Evolutionary conservation across 2,888 invertebrate species (phyloP), one percentile per base, ranked within the genome.

Genomic region (Zaprionus lineosus): DNA sequence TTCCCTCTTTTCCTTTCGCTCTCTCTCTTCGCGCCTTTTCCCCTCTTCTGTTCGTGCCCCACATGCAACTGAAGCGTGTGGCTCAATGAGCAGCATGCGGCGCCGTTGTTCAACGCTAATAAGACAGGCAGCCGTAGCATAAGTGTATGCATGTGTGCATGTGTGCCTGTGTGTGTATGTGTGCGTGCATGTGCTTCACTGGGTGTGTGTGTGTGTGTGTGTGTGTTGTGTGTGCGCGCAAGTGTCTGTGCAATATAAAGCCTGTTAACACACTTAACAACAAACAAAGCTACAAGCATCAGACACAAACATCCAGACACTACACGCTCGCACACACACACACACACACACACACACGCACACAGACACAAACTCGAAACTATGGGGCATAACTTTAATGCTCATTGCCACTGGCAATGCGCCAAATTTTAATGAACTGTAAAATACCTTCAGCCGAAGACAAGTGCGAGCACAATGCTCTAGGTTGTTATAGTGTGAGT

Each of bases 231-330:
- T 41, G 21, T 43, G 39, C 18, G 29, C 51, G 46, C 46, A 29
- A 50, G n/a, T n/a, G n/a, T n/a, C n/a, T 69, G 63, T 83, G 66
- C 58, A 73, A 69, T 63, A 83, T 78, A 85, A 78, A 61, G 81
- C 84, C 81, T 85, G 78, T 85, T 78, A 78, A 85, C 78, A 85
- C 81, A 72, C 81, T 84, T 79, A 85, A 84, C 84, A 72, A 79
- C 81, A 85, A 78, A 75, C 84, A 64, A 65, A 63, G 62, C 71
- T 51, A 62, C 69, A 59, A 60, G 56, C 70, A 62, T 47, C 57
- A 52, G 60, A 51, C 58, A 71, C 51, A 19, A 19, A 3, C 5
- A 19, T 19, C 40, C 66, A 81, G 73, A 81, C 67, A 60, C 9
- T 33, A 40, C 37, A 39, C 33, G 40, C n/a, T n/a, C n/a, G n/a